Conservation (phyloP, 2,113 vertebrate genomes). For the Gobio gobio region DNA sequence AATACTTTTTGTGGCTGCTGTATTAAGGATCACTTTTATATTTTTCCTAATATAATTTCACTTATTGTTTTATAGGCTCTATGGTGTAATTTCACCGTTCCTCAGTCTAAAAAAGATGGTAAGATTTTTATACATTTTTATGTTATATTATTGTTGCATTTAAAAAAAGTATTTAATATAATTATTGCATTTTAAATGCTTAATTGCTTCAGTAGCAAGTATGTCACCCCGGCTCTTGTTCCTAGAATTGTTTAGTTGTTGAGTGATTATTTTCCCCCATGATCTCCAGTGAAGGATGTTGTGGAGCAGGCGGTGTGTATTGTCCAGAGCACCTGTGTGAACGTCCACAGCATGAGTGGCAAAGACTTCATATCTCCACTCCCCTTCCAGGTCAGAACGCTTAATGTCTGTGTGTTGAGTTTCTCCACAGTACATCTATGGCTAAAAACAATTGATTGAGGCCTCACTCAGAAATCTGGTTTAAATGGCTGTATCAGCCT, state of each 20-base stretch:
- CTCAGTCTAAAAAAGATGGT: conserved; percentile 83
- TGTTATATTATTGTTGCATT: background rate
- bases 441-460: background rate
- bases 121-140: conserved; percentile 55
- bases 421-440: background rate
- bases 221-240: background rate
- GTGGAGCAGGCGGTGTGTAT: conserved; percentile 87
- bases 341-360: conserved; percentile 91
- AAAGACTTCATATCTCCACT: conserved; percentile 95
- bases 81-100: conserved; percentile 93
- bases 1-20: background rate
- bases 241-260: background rate
- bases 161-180: background rate
- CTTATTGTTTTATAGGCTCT: conserved; percentile 81
- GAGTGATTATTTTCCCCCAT: conserved; percentile 32
- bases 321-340: conserved; percentile 90
- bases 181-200: background rate
- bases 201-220: background rate
- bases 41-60: background rate
- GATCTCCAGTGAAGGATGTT: conserved; percentile 67
- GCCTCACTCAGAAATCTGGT: background rate
- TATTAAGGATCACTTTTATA: background rate
- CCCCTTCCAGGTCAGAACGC: conserved; percentile 88
- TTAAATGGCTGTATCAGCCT: background rate
- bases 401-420: background rate